Evolutionary conservation across 2,797 vertebrate genomes (phyloP).

Genomic region (Okamejei kenojei): DNA sequence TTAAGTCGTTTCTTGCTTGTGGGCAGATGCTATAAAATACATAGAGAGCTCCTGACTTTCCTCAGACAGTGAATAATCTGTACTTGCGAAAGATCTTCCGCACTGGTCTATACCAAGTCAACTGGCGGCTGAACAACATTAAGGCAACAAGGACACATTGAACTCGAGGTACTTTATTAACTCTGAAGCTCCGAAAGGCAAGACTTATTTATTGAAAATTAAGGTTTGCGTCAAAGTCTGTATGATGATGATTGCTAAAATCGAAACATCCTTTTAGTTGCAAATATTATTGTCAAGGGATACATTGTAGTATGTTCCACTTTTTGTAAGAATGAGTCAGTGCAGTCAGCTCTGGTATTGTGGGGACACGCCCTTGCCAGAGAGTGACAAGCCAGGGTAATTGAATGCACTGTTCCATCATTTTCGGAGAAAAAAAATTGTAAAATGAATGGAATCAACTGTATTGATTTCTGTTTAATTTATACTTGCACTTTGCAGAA

Average conservation of each 20-base stretch:
- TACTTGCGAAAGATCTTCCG: neutral
- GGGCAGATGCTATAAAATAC: neutral
- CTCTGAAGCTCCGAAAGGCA: neutral
- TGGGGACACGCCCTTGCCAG: neutral
- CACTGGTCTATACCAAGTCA: no score
- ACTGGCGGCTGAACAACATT: neutral
- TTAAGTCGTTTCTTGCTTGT: neutral
- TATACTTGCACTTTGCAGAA: slow-evolving; percentile 33
- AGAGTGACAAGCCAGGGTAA: neutral
- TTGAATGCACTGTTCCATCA: neutral
- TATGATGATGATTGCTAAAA: neutral
- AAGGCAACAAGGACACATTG: neutral
- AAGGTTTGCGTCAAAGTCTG: neutral
- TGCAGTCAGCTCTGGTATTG: neutral
- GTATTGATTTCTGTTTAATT: slow-evolving; percentile 31
- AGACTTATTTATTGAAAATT: neutral
- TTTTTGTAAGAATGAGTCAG: neutral
- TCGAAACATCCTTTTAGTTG: neutral
- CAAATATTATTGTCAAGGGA: neutral
- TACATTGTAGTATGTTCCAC: neutral
- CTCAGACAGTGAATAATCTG: neutral
- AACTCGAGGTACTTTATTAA: neutral
- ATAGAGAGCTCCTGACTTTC: neutral
- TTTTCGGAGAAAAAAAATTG: neutral
- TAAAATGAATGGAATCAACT: slow-evolving; percentile 23